Evolutionary conservation across 1,140 invertebrate species (phyloP).

Genomic region (Drosophila suzukii): DNA sequence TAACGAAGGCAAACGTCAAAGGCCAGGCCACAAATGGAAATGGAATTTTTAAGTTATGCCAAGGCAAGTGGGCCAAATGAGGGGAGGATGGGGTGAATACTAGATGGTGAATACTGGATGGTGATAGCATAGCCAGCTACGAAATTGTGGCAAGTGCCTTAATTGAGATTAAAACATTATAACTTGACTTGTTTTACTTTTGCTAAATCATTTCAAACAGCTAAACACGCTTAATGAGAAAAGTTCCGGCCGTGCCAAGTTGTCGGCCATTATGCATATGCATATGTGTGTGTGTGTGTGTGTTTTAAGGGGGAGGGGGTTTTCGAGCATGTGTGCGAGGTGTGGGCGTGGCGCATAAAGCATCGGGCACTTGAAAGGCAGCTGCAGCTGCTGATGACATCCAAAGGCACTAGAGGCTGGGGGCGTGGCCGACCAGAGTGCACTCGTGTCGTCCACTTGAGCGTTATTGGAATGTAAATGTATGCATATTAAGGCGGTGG

Average conservation of each 20-base stretch:
- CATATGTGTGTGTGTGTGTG: constrained; percentile 35
- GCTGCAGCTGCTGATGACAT: constrained; percentile 58
- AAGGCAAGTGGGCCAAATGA: constrained; percentile 55
- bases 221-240: constrained; percentile 83
- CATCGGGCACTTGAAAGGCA: constrained; percentile 67
- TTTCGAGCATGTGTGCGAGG: constrained; percentile 13
- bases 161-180: constrained; percentile 83
- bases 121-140: constrained; percentile 3
- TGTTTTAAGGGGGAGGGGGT: constrained; percentile 1
- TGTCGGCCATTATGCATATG: constrained; percentile 72
- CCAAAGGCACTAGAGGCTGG: constrained; percentile 58
- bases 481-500: constrained; percentile 70
- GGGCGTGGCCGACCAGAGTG: constrained; percentile 60
- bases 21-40: constrained; percentile 72
- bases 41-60: constrained; percentile 81
- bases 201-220: constrained; percentile 80
- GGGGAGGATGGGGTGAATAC: constrained; percentile 5
- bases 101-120: neutral
- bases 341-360: constrained; percentile 50
- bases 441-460: constrained; percentile 77
- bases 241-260: constrained; percentile 65
- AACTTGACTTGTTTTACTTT: constrained; percentile 83
- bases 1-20: constrained; percentile 76
- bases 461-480: constrained; percentile 83
- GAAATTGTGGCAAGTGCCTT: constrained; percentile 78